phyloP scores from a whole-genome alignment of 2,113 vertebrate species.

The Rissa tridactyla region DNA sequence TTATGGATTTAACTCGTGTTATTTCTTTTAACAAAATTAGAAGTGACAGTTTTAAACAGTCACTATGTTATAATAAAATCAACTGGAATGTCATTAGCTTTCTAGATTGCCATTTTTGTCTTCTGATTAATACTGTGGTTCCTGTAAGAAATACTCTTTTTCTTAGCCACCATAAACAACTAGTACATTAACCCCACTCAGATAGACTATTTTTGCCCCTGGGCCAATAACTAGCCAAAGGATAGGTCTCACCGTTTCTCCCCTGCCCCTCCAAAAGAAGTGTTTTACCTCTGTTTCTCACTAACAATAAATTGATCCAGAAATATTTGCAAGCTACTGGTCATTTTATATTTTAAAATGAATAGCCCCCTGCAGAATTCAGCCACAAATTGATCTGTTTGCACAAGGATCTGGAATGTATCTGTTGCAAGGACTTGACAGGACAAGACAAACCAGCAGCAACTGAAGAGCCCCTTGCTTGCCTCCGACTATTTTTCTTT shows the following conservation, averaged over 20 bases:
- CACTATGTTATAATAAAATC: constrained; percentile 63
- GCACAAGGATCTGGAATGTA: neutral
- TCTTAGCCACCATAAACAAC: neutral
- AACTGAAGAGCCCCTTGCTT: neutral
- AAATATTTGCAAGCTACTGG: constrained; percentile 11
- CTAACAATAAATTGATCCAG: neutral
- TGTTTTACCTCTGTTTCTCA: neutral
- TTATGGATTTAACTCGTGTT: neutral
- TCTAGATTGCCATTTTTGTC: constrained; percentile 28
- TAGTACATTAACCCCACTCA: neutral
- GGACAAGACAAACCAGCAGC: neutral
- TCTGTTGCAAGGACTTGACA: neutral
- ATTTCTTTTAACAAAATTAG: constrained; percentile 61
- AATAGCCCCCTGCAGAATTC: neutral
- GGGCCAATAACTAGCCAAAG: neutral
- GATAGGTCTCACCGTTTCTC: neutral
- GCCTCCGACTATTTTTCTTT: neutral
- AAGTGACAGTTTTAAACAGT: constrained; percentile 62
- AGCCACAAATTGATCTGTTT: constrained; percentile 30
- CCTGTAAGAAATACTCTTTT: constrained; percentile 49
- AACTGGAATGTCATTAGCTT: constrained; percentile 52
- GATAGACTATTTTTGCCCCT: neutral
- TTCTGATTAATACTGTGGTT: constrained; percentile 47
- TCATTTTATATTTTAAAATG: neutral
- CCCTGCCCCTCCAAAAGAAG: neutral